A percentile compares a stretch with the other conserved stretches of the same genome.
Evolutionary conservation across 2,113 vertebrate species (phyloP).

Genomic region (Falco punctatus): DNA sequence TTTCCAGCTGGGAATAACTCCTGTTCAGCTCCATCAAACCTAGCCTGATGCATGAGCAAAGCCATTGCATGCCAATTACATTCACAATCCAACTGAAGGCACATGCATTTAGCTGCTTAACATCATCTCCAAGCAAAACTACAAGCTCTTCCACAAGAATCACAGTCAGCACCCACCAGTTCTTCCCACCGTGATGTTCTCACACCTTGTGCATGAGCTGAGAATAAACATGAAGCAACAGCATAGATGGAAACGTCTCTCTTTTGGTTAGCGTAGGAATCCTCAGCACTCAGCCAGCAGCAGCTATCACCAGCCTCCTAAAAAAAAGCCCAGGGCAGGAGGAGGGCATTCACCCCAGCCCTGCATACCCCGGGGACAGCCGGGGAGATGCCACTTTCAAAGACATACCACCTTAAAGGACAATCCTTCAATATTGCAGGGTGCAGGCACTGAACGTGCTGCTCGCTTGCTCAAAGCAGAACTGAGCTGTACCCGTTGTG

Average conservation of each 20-base stretch:
- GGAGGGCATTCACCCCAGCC: background rate
- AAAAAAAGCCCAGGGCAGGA: background rate
- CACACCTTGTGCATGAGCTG: background rate
- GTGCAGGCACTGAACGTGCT: background rate
- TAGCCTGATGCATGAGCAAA: accelerated
- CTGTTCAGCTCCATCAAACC: background rate
- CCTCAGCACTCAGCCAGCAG: background rate
- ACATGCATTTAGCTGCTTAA: background rate
- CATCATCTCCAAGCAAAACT: background rate
- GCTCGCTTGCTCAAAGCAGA: background rate
- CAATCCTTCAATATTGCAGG: background rate
- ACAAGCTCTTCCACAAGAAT: background rate
- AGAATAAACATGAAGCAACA: background rate
- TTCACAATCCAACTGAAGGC: background rate
- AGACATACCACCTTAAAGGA: background rate
- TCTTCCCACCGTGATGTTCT: background rate
- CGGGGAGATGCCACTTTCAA: background rate
- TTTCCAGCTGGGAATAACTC: background rate
- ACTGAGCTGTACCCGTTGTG: background rate
- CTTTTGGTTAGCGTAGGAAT: background rate
- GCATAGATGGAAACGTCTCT: background rate
- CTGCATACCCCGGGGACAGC: background rate
- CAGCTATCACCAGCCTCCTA: background rate
- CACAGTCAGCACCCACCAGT: background rate
- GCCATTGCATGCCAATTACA: background rate